Base-by-base conservation (phyloP, 2,113 vertebrate species). In the Peromyscus maniculatus region DNA sequence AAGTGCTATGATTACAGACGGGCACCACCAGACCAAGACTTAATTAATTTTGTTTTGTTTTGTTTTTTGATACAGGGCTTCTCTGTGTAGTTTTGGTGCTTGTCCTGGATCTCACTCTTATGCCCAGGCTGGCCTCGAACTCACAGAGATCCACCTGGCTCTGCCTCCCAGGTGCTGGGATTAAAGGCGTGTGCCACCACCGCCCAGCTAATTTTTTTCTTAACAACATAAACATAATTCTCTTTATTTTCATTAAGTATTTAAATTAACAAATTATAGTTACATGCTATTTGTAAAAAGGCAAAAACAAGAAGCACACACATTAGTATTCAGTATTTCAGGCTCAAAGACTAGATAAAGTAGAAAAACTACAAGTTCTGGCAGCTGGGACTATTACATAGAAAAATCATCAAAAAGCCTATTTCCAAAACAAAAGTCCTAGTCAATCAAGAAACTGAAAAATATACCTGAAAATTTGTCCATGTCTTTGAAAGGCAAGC, bases 401-500 rank as follows among this genome's bases (percentile, higher is more conserved):
- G 28, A 86, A 86, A 94, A 82, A 39, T 78, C 83, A 77, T 77
- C 57, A 93, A 84, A 74, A 74, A 95, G 77, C 36, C 49, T 46
- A 64, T 55, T 69, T 36, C 36, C 28, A 92, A 9, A 12, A 22
- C 11, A 79, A 89, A 93, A 80, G 39, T 4, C 15, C 21, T 10
- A n/a, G 39, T 94, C 33, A 93, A 46, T 8, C 49, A 95, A 75
- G 86, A 96, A 91, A 64, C 7, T 46, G 19, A 87, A 77, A 46
- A 13, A 15, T 31, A 0, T 97, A 99, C 99, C 99, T 99, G 99
- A 98, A 97, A 99, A 99, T 3, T 99, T 99, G 98, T 99, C 99
- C 99, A 99, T 98, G 98, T 99, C 99, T 98, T 99, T 99, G 88
- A 99, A 99, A 0, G 99, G 99, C 89, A 99, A 98, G 0, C 99